Base-by-base conservation (phyloP, 2,797 vertebrate species). In the Mormyrops attenuatus region DNA sequence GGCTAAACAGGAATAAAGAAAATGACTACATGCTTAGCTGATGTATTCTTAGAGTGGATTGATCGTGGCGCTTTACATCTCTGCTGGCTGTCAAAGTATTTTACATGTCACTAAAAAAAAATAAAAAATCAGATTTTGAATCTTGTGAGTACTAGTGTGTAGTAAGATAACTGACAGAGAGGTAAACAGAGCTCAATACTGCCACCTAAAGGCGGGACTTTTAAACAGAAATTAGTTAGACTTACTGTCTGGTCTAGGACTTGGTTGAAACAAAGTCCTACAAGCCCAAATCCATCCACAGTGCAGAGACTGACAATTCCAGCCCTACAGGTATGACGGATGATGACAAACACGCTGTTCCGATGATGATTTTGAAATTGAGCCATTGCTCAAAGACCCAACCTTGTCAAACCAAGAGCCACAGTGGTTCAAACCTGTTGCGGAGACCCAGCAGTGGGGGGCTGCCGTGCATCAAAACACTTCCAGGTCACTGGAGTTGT, bases 401-500 rank as follows among this genome's bases (percentile, higher is more conserved):
- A 50, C 9, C 5, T 5, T 22, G 26, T 26, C 50, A 4, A 30
- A 22, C 13, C 20, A n/a, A 20, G 26, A 49, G 77, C 9, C 6
- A 30, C 41, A 1, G 15, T 17, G 20, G 82, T 63, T 85, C 22
- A 3, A 26, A 85, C 47, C 44, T 86, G 57, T 7, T 15, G 55
- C 8, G 0, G 50, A 63, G 53, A n/a, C 26, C 8, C 49, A 41
- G 57, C 53, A 11, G 52, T 3, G 5, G 7, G 49, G 89, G 85
- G 89, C 11, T 73, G 22, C 6, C 0, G 8, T 34, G 30, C 30
- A 88, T 96, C 95, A 99, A 94, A 99, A 99, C 60, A 98, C 97
- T 91, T 99, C 98, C 88, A 99, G 92, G 92, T 99, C 98, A 0
- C 95, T 94, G 4, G 96, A 93, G 90, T 95, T 97, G 93, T 99